phyloP scores from a whole-genome alignment of 2,113 vertebrate species.

The Dasyprocta punctata region DNA sequence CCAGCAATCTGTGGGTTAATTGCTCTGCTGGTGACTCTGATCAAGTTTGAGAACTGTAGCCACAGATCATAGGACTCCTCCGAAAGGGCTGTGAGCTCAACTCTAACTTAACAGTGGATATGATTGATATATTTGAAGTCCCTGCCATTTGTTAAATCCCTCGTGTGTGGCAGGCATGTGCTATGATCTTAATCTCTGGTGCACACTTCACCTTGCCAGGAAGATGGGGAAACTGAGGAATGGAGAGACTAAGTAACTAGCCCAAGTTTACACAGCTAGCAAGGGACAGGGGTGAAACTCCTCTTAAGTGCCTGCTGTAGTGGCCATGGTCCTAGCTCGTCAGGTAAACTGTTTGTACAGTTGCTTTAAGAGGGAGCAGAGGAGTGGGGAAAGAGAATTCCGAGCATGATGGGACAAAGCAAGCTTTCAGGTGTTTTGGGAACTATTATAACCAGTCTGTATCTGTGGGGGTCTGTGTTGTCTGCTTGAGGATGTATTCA shows the following conservation, averaged over 20 bases:
- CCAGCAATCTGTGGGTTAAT: background rate
- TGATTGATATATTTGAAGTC: background rate
- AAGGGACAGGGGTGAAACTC: background rate
- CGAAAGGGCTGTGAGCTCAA: background rate
- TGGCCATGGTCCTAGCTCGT: background rate
- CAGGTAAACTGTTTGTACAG: accelerated
- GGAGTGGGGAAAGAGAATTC: background rate
- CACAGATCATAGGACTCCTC: background rate
- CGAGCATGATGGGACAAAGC: background rate
- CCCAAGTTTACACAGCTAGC: background rate
- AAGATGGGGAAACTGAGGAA: background rate
- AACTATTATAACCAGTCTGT: background rate
- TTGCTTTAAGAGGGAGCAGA: accelerated
- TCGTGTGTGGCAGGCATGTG: background rate
- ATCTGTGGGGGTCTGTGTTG: background rate
- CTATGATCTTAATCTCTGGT: background rate
- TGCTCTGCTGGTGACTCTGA: background rate
- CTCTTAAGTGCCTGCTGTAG: background rate
- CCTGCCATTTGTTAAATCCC: background rate
- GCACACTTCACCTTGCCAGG: background rate
- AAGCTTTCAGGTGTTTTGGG: background rate
- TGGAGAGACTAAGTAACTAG: background rate
- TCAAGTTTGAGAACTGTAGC: no score
- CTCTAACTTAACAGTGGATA: background rate
- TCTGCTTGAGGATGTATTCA: accelerated